These are phyloP conservation scores for Channa striata DNA, from an alignment of 2,797 vertebrate genomes.

Conservation along the genomic window DNA sequence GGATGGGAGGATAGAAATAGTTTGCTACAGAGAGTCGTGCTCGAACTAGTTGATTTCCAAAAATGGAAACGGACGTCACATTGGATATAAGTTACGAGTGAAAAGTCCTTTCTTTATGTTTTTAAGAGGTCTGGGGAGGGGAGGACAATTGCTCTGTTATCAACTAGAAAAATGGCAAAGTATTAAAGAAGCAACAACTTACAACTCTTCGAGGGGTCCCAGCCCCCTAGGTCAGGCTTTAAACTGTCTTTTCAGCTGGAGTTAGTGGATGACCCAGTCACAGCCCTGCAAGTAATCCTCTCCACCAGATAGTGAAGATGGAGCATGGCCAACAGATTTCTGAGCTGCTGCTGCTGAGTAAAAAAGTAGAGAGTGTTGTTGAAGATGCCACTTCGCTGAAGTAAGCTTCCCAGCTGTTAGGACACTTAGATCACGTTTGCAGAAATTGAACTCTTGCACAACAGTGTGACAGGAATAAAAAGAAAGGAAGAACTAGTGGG, in stretches of 20 bases:
- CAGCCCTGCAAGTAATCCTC: not conserved
- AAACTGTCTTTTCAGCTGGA: not conserved
- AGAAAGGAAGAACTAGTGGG: not conserved
- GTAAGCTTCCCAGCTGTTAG: slow-evolving; percentile 13
- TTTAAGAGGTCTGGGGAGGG: too few relatives aligned
- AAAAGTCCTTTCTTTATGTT: too few relatives aligned
- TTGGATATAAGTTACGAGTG: too few relatives aligned
- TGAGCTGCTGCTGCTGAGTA: not conserved
- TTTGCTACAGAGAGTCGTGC: too few relatives aligned
- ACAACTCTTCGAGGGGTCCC: too few relatives aligned
- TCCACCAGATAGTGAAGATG: not conserved
- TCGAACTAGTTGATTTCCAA: too few relatives aligned
- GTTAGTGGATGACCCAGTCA: not conserved
- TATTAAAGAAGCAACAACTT: too few relatives aligned
- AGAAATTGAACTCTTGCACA: slow-evolving; percentile 21
- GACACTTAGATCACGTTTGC: slow-evolving; percentile 25
- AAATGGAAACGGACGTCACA: too few relatives aligned
- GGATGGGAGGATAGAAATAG: too few relatives aligned
- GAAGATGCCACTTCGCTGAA: slow-evolving; percentile 2
- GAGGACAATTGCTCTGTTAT: too few relatives aligned
- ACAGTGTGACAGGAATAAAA: not conserved
- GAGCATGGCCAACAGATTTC: slow-evolving; percentile 12
- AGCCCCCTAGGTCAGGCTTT: too few relatives aligned
- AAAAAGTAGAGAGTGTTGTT: not conserved
- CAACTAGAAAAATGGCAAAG: too few relatives aligned